phyloP scores from a whole-genome alignment of 2,113 vertebrate genomes.

The Naja naja region DNA sequence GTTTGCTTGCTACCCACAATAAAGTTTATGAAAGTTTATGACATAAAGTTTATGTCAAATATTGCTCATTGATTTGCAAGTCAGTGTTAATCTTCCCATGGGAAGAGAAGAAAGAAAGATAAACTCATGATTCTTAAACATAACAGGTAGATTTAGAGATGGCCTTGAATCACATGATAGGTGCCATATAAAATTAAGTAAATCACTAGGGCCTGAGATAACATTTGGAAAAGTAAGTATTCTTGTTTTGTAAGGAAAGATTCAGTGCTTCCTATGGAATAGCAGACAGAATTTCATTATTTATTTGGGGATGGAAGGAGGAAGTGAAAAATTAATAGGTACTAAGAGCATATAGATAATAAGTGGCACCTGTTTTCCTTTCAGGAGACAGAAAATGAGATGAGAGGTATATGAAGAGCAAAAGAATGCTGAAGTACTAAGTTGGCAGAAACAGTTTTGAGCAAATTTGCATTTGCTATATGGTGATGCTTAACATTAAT shows the following conservation, averaged over 20 bases:
- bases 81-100: constrained; percentile 12
- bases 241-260: neutral
- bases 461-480: neutral
- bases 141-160: neutral
- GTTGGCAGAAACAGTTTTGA: neutral
- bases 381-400: neutral
- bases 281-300: neutral
- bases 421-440: neutral
- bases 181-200: neutral
- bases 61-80: constrained; percentile 29
- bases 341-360: neutral
- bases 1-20: constrained; percentile 33
- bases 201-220: neutral
- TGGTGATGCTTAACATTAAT: neutral
- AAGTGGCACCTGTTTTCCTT: neutral
- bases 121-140: constrained; percentile 24
- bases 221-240: constrained; percentile 2
- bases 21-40: constrained; percentile 11
- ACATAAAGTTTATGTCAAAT: neutral
- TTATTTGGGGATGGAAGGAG: neutral
- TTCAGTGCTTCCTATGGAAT: neutral
- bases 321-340: neutral
- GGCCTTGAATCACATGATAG: neutral
- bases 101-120: constrained; percentile 18
- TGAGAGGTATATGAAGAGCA: neutral